Base-by-base conservation (phyloP, 2,888 invertebrate genomes). In the Opisthograptis luteolata region DNA sequence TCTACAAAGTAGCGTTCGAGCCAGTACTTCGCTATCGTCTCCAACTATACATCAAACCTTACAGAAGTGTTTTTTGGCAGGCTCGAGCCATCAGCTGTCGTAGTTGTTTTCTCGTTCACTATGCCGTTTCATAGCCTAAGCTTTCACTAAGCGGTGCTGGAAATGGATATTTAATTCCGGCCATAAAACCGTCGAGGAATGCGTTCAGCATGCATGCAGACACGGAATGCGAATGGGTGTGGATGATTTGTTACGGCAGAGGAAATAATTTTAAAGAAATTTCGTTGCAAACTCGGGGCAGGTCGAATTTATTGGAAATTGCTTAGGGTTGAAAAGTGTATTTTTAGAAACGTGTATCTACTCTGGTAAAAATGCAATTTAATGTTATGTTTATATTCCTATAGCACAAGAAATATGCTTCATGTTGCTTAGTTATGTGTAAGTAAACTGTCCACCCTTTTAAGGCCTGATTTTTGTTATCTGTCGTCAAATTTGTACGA, bases 161-260 rank as follows among this genome's bases (percentile, higher is more conserved):
- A 48, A 53, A 61, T 61, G 52, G 52, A 49, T 57, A 59, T 61
- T 61, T 55, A 59, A 61, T 58, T 45, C 51, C 30, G 39, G 25
- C 41, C 46, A 44, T 60, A 46, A 58, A 58, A 57, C 46, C 45
- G 51, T 51, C 51, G 37, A 25, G 37, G 52, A 52, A 54, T 54
- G 55, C 45, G 44, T 43, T 27, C 52, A 24, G 25, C 32, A 50
- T 47, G 40, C 36, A 42, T 32, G 42, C 42, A 45, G 19, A 30
- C 36, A 13, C n/a, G 44, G 35, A 25, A 45, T 51, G 50, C 40
- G 22, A 47, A 49, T 51, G 49, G 49, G 39, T 43, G 42, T 12
- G 10, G 27, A 51, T 44, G 50, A 51, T 45, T 51, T 51, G 50
- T 45, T 25, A 9, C 25, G 28, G 17, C 8, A 17, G 15, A 15